These are phyloP conservation scores for Probosciger aterrimus DNA, from an alignment of 2,113 vertebrate species.

Conservation along the genomic window DNA sequence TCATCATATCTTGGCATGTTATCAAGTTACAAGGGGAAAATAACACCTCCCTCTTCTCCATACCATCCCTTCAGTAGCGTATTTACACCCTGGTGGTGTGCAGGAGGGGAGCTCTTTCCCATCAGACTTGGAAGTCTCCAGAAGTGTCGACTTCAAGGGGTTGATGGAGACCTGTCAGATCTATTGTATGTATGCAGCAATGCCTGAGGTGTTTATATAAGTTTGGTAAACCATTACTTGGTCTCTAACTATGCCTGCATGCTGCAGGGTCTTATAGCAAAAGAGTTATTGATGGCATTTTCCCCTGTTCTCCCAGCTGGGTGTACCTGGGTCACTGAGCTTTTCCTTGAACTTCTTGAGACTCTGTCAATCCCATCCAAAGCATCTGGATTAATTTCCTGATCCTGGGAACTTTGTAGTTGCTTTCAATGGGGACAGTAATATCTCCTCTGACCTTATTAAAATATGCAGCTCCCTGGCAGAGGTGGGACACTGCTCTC, in stretches of 20 bases:
- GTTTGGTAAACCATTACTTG: not conserved
- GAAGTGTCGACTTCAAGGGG: not conserved
- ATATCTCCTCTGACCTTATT: not conserved
- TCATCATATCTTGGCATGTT: not conserved
- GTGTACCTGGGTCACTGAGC: not conserved
- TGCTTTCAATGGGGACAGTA: not conserved
- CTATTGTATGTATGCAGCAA: not conserved
- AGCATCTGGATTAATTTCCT: not conserved
- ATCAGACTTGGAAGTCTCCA: not conserved
- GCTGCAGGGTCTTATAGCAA: not conserved
- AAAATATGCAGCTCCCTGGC: not conserved
- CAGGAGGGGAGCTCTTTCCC: not conserved
- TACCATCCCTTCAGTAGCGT: not conserved
- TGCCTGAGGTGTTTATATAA: not conserved
- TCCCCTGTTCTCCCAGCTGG: not conserved
- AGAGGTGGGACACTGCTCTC: not conserved
- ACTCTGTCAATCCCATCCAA: not conserved
- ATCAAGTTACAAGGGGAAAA: not conserved
- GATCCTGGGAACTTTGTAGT: not conserved
- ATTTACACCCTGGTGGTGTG: not conserved
- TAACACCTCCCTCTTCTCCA: not conserved
- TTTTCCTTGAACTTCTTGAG: not conserved
- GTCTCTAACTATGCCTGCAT: not conserved
- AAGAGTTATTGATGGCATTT: not conserved
- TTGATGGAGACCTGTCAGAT: not conserved